Conservation (phyloP, 2,888 invertebrate genomes). For the Netelia inedita region DNA sequence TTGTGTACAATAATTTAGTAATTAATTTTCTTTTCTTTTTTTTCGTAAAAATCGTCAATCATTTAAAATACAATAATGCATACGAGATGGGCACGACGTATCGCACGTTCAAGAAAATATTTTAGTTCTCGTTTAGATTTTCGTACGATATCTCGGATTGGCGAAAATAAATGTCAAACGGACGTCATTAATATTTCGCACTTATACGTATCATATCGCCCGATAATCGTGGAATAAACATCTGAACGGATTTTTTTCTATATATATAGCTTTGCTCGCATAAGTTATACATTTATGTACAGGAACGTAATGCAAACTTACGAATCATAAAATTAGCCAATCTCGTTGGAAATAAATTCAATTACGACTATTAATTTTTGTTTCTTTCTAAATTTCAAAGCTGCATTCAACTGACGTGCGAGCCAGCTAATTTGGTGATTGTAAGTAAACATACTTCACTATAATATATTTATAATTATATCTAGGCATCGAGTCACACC, state of each 20-base stretch:
- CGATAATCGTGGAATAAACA: constrained; percentile 55
- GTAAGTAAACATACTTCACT: constrained; percentile 53
- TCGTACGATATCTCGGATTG: constrained; percentile 9
- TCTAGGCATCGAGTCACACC: constrained; percentile 47
- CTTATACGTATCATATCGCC: constrained; percentile 44
- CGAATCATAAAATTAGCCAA: constrained; percentile 51
- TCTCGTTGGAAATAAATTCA: constrained; percentile 5
- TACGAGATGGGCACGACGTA: constrained; percentile 30
- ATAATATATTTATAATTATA: constrained; percentile 36
- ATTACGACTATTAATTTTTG: not conserved
- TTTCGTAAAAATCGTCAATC: constrained; percentile 47
- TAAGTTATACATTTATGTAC: constrained; percentile 70
- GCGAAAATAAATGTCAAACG: constrained; percentile 26
- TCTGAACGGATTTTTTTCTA: constrained; percentile 48
- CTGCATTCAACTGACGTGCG: constrained; percentile 19
- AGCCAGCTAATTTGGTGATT: constrained; percentile 39
- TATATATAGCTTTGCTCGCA: constrained; percentile 47
- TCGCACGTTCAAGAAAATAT: constrained; percentile 28
- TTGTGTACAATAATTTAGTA: constrained; percentile 16
- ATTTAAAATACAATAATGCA: constrained; percentile 48
- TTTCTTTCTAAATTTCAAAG: constrained; percentile 14
- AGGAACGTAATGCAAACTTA: constrained; percentile 67
- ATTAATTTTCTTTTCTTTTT: constrained; percentile 8
- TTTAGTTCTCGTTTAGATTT: constrained; percentile 15
- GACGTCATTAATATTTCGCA: constrained; percentile 34